Evolutionary conservation across 2,113 vertebrate species (phyloP).

Genomic region (Sebastes schlegelii): DNA sequence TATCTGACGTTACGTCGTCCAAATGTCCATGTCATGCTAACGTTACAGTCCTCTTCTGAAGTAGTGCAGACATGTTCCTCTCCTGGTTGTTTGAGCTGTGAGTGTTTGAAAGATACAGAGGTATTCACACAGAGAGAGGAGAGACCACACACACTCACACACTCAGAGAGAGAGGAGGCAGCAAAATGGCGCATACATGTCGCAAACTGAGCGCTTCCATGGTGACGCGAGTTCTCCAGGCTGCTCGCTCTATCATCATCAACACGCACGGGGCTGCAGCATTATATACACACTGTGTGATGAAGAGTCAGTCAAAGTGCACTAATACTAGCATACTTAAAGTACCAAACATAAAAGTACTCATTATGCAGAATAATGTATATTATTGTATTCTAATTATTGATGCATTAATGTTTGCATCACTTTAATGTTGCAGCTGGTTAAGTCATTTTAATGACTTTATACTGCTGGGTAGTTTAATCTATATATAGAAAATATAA

Average conservation of each 20-base stretch:
- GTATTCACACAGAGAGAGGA: conserved; percentile 54
- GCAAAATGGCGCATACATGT: conserved; percentile 87
- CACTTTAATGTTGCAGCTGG: too few species aligned
- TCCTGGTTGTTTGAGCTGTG: conserved; percentile 23
- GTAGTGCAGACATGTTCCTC: conserved; percentile 32
- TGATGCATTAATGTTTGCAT: too few species aligned
- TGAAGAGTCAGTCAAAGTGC: too few species aligned
- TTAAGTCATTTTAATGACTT: too few species aligned
- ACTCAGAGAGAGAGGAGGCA: conserved; percentile 38
- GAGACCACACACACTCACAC: conserved; percentile 45
- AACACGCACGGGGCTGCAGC: background rate
- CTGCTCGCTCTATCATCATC: conserved; percentile 34
- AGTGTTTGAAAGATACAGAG: conserved; percentile 61
- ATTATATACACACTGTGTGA: too few species aligned
- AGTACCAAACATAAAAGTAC: too few species aligned
- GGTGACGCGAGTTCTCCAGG: conserved; percentile 75
- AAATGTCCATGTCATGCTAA: conserved; percentile 38
- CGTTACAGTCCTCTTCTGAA: conserved; percentile 2
- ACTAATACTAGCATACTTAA: too few species aligned
- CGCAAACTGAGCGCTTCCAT: conserved; percentile 87
- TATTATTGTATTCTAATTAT: too few species aligned
- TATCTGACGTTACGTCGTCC: conserved; percentile 34
- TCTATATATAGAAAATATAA: too few species aligned
- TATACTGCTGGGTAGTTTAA: too few species aligned
- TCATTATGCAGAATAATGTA: too few species aligned